Conservation (phyloP, 2,888 invertebrate species). For the Lymantria monacha region DNA sequence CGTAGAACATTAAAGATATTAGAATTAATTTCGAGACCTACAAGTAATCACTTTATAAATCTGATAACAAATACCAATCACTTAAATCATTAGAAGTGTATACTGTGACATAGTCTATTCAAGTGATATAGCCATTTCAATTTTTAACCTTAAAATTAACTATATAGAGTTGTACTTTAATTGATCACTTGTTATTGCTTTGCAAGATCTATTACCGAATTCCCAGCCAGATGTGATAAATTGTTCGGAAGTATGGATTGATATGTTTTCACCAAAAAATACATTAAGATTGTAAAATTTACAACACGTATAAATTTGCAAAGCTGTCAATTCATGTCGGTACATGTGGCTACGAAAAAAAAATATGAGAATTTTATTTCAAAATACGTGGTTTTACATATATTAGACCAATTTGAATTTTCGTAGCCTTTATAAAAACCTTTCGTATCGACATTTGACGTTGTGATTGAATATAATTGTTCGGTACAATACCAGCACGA, state of each 20-base stretch:
- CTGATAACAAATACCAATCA: conserved; percentile 40
- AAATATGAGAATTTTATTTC: neutral
- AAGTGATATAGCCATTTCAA: conserved; percentile 3
- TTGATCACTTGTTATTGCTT: conserved; percentile 8
- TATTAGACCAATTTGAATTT: neutral
- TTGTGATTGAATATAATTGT: neutral
- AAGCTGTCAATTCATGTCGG: neutral
- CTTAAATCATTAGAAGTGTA: conserved; percentile 33
- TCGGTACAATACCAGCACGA: neutral
- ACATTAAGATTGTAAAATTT: neutral
- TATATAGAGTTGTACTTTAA: neutral
- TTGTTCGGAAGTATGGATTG: conserved; percentile 7
- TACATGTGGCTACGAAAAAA: neutral
- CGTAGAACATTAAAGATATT: neutral
- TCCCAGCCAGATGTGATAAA: conserved; percentile 15
- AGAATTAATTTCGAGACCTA: conserved; percentile 3
- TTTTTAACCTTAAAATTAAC: conserved; percentile 1
- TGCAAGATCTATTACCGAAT: conserved; percentile 14
- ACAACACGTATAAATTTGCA: neutral
- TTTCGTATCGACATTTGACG: neutral
- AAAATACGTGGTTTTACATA: neutral
- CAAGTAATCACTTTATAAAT: conserved; percentile 30
- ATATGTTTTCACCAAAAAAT: conserved; percentile 2
- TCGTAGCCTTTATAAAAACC: neutral
- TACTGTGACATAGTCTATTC: conserved; percentile 9